Evolutionary conservation across 2,113 vertebrate species (phyloP).

Genomic region (Siniperca knerii): DNA sequence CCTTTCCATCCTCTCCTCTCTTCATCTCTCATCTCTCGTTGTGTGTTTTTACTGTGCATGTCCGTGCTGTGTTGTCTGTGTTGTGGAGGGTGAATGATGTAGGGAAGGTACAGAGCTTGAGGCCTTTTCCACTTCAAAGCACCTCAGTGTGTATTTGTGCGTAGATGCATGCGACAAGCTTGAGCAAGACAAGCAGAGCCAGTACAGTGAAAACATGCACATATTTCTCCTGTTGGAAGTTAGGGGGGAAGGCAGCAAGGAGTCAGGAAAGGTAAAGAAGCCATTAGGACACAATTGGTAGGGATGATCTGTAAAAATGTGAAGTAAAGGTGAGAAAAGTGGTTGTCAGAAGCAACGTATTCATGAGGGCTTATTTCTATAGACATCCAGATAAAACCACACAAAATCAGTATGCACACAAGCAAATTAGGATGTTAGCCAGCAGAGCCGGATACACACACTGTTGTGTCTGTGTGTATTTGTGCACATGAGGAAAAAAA

Average conservation of each 20-base stretch:
- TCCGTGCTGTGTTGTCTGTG: conserved; percentile 65
- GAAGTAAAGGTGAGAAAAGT: conserved; percentile 42
- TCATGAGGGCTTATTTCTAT: not conserved
- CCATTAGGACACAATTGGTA: conserved; percentile 38
- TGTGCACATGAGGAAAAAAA: conserved; percentile 25
- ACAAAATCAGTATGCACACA: conserved; percentile 29
- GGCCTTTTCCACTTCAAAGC: conserved; percentile 81
- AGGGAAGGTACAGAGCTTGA: conserved; percentile 77
- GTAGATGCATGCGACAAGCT: conserved; percentile 72
- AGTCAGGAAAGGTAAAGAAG: conserved; percentile 27
- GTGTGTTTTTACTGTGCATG: conserved; percentile 27
- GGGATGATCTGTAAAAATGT: conserved; percentile 25
- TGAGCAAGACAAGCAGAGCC: conserved; percentile 67
- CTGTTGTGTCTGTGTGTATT: conserved; percentile 22
- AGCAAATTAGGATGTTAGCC: conserved; percentile 17
- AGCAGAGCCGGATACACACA: not conserved
- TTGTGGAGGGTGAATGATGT: conserved; percentile 76
- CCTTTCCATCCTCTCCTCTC: conserved; percentile 21
- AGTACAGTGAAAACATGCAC: conserved; percentile 58
- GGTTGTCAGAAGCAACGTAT: conserved; percentile 7
- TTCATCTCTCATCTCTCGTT: conserved; percentile 3
- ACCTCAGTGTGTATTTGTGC: conserved; percentile 67
- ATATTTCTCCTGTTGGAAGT: conserved; percentile 58
- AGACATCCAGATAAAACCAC: not conserved
- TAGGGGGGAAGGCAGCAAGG: conserved; percentile 3